A percentile compares a stretch with the other conserved stretches of the same genome.
Evolutionary conservation across 2,797 vertebrate species (phyloP).

Genomic region (Eupleurogrammus muticus): DNA sequence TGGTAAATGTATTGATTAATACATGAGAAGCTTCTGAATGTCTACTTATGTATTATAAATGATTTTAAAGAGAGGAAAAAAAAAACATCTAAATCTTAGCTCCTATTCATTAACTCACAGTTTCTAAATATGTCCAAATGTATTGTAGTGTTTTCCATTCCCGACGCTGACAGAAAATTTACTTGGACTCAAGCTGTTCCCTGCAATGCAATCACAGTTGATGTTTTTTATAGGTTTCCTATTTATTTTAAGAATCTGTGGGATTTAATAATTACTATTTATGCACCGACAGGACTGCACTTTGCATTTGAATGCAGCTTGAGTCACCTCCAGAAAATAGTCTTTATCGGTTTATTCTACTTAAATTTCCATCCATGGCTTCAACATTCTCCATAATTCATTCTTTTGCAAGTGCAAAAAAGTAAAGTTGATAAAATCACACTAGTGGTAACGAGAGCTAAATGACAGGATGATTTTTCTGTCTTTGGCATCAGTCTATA

Average conservation of each 20-base stretch:
- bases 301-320: background rate
- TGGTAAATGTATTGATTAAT: conserved; percentile 5
- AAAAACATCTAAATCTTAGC: background rate
- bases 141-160: conserved; percentile 5
- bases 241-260: background rate
- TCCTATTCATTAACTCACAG: conserved; percentile 24
- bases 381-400: conserved; percentile 6
- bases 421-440: conserved; percentile 26
- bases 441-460: conserved; percentile 4
- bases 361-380: conserved; percentile 1
- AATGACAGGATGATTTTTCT: conserved; percentile 13
- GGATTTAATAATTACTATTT: conserved; percentile 11
- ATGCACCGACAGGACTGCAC: background rate
- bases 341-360: background rate
- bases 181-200: conserved; percentile 6
- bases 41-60: background rate
- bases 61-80: background rate
- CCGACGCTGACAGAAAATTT: conserved; percentile 4
- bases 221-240: background rate
- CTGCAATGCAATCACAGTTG: background rate
- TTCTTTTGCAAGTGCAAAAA: conserved; percentile 16
- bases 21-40: conserved; percentile 27
- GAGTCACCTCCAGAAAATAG: background rate
- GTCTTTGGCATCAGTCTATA: conserved; percentile 62
- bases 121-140: background rate